Percentiles rank a stretch among this genome's conserved stretches.
phyloP scores from a whole-genome alignment of 1,140 invertebrate genomes.

The Drosophila sproati region DNA sequence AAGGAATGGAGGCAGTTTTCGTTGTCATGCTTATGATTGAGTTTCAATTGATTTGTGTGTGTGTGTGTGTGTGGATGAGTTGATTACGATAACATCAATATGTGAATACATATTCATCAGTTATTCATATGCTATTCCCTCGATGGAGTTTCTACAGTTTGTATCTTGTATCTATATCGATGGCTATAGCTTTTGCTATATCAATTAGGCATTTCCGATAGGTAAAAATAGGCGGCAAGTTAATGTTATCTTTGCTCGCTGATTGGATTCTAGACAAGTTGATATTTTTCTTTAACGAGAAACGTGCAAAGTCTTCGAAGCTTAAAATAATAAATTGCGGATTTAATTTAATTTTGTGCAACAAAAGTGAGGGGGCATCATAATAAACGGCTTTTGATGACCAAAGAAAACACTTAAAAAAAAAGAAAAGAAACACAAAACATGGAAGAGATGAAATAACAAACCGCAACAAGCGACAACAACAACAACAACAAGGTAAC shows the following conservation, averaged over 20 bases:
- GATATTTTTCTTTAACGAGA: too few relatives aligned
- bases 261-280: too few relatives aligned
- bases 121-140: neutral
- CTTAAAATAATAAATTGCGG: slow-evolving; percentile 75
- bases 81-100: slow-evolving; percentile 7
- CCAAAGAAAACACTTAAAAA: slow-evolving; percentile 45
- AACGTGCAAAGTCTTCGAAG: neutral
- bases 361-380: slow-evolving; percentile 61
- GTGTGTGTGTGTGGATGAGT: slow-evolving; percentile 2
- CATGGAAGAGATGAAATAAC: slow-evolving; percentile 4
- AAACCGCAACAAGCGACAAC: slow-evolving; percentile 29
- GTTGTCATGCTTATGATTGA: slow-evolving; percentile 3
- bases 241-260: too few relatives aligned
- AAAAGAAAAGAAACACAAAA: slow-evolving; percentile 26
- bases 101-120: slow-evolving; percentile 10
- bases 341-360: slow-evolving; percentile 76
- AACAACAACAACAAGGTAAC: slow-evolving; percentile 7
- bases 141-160: too few relatives aligned
- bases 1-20: too few relatives aligned
- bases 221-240: too few relatives aligned
- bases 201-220: too few relatives aligned
- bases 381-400: slow-evolving; percentile 80
- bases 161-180: too few relatives aligned
- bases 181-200: too few relatives aligned
- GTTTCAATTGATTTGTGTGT: slow-evolving; percentile 38